These are phyloP conservation scores for Caiman crocodilus DNA, from an alignment of 2,797 vertebrate genomes.

Conservation along the genomic window DNA sequence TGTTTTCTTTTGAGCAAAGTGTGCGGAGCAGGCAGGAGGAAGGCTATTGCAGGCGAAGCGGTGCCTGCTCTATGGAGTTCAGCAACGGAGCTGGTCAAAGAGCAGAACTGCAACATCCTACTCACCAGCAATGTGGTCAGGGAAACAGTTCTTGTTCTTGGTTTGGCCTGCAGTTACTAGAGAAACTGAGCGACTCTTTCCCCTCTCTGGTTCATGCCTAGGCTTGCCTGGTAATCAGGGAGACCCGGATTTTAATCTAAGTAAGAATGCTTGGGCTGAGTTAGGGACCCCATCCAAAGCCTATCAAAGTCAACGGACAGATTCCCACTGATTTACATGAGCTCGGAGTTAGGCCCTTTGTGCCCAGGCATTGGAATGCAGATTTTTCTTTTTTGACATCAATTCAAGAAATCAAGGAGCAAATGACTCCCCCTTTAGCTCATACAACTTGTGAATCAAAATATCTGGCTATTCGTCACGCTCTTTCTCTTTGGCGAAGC, in stretches of 20 bases:
- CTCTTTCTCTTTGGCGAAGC: not conserved
- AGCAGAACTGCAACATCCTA: not conserved
- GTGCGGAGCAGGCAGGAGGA: not conserved
- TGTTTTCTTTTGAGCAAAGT: not conserved
- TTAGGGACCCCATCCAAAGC: conserved; percentile 52
- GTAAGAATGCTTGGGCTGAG: conserved; percentile 75
- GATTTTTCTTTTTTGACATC: not conserved
- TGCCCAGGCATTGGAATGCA: not conserved
- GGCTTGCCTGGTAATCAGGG: conserved; percentile 82
- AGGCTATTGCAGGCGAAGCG: not conserved
- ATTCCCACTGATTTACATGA: not conserved
- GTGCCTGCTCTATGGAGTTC: not conserved
- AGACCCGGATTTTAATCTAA: conserved; percentile 81
- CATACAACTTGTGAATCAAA: not conserved
- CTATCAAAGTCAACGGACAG: not conserved
- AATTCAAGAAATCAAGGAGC: not conserved
- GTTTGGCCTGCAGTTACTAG: conserved; percentile 80
- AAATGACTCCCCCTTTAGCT: not conserved
- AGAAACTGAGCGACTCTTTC: conserved; percentile 76
- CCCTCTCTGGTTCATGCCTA: conserved; percentile 73
- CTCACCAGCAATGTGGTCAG: not conserved
- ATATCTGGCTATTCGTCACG: not conserved
- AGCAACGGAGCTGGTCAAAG: not conserved
- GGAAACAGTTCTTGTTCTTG: conserved; percentile 60
- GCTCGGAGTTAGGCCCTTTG: not conserved